Conservation (phyloP, 2,888 invertebrate genomes). For the Gastrophysa polygoni region DNA sequence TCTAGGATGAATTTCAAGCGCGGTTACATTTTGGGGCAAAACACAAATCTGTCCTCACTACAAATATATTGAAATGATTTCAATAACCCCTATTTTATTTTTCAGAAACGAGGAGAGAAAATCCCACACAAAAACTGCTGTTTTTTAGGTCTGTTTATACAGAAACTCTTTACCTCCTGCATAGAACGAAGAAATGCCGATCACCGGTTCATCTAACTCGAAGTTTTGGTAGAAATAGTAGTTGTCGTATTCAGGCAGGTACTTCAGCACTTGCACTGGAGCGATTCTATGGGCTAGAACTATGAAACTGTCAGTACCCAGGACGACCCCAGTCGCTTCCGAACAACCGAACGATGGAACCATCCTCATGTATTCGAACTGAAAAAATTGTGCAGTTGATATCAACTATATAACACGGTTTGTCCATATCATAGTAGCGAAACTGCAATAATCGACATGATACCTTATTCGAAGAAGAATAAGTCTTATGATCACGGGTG, state of each 20-base stretch:
- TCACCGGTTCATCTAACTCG: conserved; percentile 44
- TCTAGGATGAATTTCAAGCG: too few relatives aligned
- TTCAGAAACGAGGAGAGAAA: too few relatives aligned
- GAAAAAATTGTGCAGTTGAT: too few relatives aligned
- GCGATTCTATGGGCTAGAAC: conserved; percentile 47
- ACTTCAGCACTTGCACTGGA: conserved; percentile 50
- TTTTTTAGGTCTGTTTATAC: too few relatives aligned
- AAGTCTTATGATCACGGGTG: too few relatives aligned
- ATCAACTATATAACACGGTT: neutral
- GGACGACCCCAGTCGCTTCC: conserved; percentile 48
- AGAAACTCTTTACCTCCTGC: conserved; percentile 51
- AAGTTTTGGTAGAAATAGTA: conserved; percentile 53
- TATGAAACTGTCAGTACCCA: conserved; percentile 50
- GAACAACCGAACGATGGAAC: conserved; percentile 47
- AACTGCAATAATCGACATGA: too few relatives aligned
- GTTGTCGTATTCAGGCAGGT: conserved; percentile 47
- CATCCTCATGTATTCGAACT: conserved; percentile 49
- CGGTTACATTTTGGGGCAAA: too few relatives aligned
- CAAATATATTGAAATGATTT: too few relatives aligned
- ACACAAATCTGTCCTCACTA: too few relatives aligned
- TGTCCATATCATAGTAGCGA: neutral
- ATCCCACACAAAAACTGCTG: too few relatives aligned
- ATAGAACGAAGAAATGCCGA: conserved; percentile 51
- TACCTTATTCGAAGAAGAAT: too few relatives aligned
- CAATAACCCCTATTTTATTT: too few relatives aligned